These are phyloP conservation scores for Taurulus bubalis DNA, from an alignment of 2,113 vertebrate genomes.

Conservation along the genomic window DNA sequence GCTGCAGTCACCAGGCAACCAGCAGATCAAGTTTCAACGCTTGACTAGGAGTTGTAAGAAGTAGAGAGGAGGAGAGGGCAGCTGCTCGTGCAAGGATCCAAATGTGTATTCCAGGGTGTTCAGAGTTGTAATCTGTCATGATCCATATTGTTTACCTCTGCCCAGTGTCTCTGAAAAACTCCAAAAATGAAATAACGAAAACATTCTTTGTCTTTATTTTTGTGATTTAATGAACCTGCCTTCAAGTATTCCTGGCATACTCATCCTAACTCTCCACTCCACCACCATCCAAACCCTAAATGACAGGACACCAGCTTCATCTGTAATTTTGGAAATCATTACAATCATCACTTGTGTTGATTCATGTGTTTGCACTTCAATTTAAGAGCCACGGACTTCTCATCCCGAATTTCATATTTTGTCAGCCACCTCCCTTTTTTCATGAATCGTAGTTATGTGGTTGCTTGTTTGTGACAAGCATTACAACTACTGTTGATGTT, in stretches of 20 bases:
- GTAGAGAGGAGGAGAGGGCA: conserved; percentile 47
- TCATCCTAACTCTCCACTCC: conserved; percentile 28
- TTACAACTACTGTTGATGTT: conserved; percentile 12
- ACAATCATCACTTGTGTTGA: conserved; percentile 52
- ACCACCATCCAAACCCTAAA: conserved; percentile 47
- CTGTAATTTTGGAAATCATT: conserved; percentile 51
- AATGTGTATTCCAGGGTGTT: conserved; percentile 36
- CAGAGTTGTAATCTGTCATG: conserved; percentile 36
- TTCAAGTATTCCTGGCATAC: conserved; percentile 39
- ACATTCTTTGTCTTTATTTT: neutral
- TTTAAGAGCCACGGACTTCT: conserved; percentile 19
- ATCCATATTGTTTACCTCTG: conserved; percentile 23
- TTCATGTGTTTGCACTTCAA: conserved; percentile 54
- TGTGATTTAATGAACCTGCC: conserved; percentile 30
- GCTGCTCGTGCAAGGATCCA: conserved; percentile 17
- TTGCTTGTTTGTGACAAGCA: conserved; percentile 13
- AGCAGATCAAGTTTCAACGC: conserved; percentile 83
- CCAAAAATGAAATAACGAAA: neutral
- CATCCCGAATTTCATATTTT: conserved; percentile 23
- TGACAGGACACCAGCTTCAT: conserved; percentile 54
- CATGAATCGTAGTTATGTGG: neutral
- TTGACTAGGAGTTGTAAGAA: conserved; percentile 78
- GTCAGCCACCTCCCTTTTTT: neutral
- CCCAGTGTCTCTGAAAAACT: neutral
- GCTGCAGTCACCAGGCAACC: conserved; percentile 82